phyloP scores from a whole-genome alignment of 2,797 vertebrate species.

The Scarus forsteni region DNA sequence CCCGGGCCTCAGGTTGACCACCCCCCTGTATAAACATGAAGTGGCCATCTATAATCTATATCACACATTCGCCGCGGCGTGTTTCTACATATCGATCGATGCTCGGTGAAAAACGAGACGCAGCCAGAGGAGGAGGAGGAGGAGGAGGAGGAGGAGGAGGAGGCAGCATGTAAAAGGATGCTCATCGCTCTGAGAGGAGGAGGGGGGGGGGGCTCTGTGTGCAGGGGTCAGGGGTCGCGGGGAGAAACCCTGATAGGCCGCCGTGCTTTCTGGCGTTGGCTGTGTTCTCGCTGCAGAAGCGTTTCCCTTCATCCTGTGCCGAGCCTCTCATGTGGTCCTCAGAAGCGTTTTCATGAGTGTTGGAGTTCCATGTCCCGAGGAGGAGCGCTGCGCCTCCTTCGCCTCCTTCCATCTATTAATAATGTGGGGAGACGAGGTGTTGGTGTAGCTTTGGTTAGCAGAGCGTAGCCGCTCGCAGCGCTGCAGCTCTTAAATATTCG shows the following conservation, averaged over 20 bases:
- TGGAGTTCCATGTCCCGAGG: constrained; percentile 85
- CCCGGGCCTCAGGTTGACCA: too few relatives aligned
- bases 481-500: constrained; percentile 81
- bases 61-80: constrained; percentile 71
- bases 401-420: constrained; percentile 80
- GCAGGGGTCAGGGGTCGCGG: constrained; percentile 67
- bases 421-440: constrained; percentile 74
- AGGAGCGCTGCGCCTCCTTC: too few relatives aligned
- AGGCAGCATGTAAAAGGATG: constrained; percentile 79
- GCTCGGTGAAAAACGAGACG: constrained; percentile 80
- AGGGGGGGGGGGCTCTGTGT: constrained; percentile 54
- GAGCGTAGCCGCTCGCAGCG: too few relatives aligned
- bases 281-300: constrained; percentile 79
- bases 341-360: constrained; percentile 82
- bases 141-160: constrained; percentile 50
- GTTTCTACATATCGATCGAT: constrained; percentile 81
- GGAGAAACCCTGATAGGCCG: constrained; percentile 82
- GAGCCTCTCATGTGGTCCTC: constrained; percentile 85
- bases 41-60: constrained; percentile 76
- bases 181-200: constrained; percentile 67
- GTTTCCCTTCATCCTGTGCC: constrained; percentile 87
- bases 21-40: constrained; percentile 70
- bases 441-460: too few relatives aligned
- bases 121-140: constrained; percentile 60
- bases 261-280: constrained; percentile 70